Conservation (phyloP, 2,888 invertebrate species). For the Drosophila ezoana region DNA sequence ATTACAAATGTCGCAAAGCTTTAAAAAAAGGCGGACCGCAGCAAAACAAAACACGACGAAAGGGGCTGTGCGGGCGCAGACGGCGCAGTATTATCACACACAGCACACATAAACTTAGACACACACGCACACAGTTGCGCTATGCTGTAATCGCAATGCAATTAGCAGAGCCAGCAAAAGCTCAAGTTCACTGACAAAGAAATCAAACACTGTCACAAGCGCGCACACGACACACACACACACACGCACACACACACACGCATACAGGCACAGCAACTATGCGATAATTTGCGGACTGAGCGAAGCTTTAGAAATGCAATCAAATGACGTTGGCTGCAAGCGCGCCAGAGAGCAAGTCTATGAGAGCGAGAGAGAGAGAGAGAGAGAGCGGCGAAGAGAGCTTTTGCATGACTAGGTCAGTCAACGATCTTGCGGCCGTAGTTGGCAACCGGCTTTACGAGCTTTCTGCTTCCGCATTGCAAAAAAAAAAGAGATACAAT, state of each 20-base stretch:
- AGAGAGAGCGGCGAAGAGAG: constrained; percentile 11
- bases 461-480: constrained; percentile 73
- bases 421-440: constrained; percentile 69
- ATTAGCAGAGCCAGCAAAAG: constrained; percentile 76
- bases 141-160: constrained; percentile 80
- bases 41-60: constrained; percentile 32
- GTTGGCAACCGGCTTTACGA: constrained; percentile 73
- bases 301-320: constrained; percentile 77
- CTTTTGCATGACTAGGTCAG: constrained; percentile 69
- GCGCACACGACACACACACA: constrained; percentile 5
- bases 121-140: constrained; percentile 26
- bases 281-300: constrained; percentile 73
- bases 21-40: constrained; percentile 55
- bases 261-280: constrained; percentile 38
- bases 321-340: constrained; percentile 71
- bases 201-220: constrained; percentile 61
- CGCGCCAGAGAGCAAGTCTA: constrained; percentile 13
- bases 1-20: constrained; percentile 66
- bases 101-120: constrained; percentile 23
- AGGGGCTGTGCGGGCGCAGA: constrained; percentile 6
- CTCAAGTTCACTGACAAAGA: constrained; percentile 81
- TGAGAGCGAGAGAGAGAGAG: not conserved
- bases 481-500: constrained; percentile 17
- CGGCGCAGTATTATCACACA: constrained; percentile 67
- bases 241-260: constrained; percentile 25